Evolutionary conservation across 2,113 vertebrate species (phyloP).

Genomic region (Jacana jacana): DNA sequence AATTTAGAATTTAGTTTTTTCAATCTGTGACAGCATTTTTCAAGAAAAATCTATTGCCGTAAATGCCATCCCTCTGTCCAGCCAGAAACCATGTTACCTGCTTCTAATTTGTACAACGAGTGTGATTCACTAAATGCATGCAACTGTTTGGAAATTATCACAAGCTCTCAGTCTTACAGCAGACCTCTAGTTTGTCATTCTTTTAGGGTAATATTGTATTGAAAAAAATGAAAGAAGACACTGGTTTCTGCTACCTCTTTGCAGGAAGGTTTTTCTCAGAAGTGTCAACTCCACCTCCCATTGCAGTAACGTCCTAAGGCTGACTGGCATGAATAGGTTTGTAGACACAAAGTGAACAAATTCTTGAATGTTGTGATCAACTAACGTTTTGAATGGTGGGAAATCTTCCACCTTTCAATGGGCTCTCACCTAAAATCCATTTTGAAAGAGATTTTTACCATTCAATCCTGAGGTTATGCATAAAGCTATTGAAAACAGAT

Average conservation of each 20-base stretch:
- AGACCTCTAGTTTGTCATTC: not conserved
- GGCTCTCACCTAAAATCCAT: not conserved
- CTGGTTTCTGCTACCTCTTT: not conserved
- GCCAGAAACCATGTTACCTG: conserved; percentile 13
- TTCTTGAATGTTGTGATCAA: not conserved
- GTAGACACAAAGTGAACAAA: not conserved
- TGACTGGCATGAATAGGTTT: not conserved
- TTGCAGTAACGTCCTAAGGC: not conserved
- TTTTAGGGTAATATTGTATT: not conserved
- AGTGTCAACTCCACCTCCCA: not conserved
- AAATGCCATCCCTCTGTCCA: not conserved
- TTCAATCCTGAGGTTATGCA: not conserved
- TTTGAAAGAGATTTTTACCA: not conserved
- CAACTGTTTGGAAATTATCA: not conserved
- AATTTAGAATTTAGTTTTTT: not conserved
- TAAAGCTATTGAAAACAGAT: not conserved
- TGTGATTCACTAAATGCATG: conserved; percentile 20
- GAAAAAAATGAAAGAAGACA: not conserved
- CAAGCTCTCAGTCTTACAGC: not conserved
- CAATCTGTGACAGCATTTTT: not conserved
- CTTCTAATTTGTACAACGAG: conserved; percentile 14
- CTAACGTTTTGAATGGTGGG: not conserved
- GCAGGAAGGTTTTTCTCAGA: not conserved
- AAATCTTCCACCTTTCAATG: not conserved
- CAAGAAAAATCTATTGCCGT: not conserved